Conservation (phyloP, 2,888 invertebrate genomes). For the Lamellibrachia columna region DNA sequence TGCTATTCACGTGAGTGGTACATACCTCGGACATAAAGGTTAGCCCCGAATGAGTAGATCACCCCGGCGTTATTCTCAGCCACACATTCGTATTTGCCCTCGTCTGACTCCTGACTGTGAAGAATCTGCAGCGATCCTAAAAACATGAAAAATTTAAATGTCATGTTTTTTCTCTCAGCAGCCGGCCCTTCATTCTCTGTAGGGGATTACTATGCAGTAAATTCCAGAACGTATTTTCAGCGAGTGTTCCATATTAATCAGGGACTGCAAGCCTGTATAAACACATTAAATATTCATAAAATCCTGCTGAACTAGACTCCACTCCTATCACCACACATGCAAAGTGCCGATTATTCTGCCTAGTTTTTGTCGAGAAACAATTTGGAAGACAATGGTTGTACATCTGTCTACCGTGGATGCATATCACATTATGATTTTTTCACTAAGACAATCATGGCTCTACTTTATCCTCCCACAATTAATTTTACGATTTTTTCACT, state of each 20-base stretch:
- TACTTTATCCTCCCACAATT: not conserved
- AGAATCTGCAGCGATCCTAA: conserved; percentile 87
- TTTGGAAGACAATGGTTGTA: not conserved
- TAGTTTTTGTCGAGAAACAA: not conserved
- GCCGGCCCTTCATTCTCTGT: not conserved
- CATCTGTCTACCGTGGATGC: not conserved
- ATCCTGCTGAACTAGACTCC: not conserved
- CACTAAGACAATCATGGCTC: not conserved
- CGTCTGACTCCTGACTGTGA: conserved; percentile 88
- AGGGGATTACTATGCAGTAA: not conserved
- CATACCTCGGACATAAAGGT: conserved; percentile 91
- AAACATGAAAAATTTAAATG: conserved; percentile 7
- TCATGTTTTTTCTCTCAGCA: not conserved
- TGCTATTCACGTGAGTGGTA: not conserved
- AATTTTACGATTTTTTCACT: not conserved
- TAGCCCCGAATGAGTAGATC: conserved; percentile 86
- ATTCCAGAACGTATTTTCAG: not conserved
- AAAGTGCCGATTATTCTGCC: not conserved
- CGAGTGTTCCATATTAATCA: not conserved
- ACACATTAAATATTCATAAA: conserved; percentile 6
- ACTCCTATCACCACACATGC: not conserved
- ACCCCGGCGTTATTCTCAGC: conserved; percentile 93
- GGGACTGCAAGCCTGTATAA: not conserved
- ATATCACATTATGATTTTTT: not conserved
- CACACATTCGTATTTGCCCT: conserved; percentile 95